Percentiles rank a stretch among this genome's conserved stretches.
Conservation (phyloP, 2,888 invertebrate species). For the Cerastis rubricosa region DNA sequence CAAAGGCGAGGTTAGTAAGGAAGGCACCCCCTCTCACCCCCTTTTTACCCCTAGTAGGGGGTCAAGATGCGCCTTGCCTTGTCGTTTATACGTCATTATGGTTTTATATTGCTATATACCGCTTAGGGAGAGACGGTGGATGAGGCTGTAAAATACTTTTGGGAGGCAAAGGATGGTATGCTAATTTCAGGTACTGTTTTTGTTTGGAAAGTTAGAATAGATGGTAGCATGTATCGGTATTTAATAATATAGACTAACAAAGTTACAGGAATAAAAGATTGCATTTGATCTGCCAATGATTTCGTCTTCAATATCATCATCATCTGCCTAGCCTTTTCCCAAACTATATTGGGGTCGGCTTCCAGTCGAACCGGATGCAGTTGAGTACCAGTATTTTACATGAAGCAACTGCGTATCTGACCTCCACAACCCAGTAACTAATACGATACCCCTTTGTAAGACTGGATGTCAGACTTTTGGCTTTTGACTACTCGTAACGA, state of each 20-base stretch:
- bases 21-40: conserved; percentile 67
- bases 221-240: background rate
- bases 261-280: background rate
- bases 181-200: conserved; percentile 26
- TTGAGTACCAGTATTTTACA: too few relatives aligned
- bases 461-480: too few relatives aligned
- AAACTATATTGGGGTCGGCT: too few relatives aligned
- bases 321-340: too few relatives aligned
- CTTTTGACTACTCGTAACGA: too few relatives aligned
- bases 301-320: too few relatives aligned
- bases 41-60: conserved; percentile 50
- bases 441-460: too few relatives aligned
- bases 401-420: too few relatives aligned
- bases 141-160: conserved; percentile 43
- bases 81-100: conserved; percentile 70
- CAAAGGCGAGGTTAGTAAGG: conserved; percentile 78
- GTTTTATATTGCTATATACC: conserved; percentile 64
- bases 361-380: too few relatives aligned
- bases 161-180: conserved; percentile 6
- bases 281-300: too few relatives aligned
- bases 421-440: too few relatives aligned
- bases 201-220: background rate
- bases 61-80: conserved; percentile 66
- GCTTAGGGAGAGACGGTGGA: conserved; percentile 47
- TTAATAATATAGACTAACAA: background rate